Conservation (phyloP, 2,888 invertebrate genomes). For the Dioctria linearis region DNA sequence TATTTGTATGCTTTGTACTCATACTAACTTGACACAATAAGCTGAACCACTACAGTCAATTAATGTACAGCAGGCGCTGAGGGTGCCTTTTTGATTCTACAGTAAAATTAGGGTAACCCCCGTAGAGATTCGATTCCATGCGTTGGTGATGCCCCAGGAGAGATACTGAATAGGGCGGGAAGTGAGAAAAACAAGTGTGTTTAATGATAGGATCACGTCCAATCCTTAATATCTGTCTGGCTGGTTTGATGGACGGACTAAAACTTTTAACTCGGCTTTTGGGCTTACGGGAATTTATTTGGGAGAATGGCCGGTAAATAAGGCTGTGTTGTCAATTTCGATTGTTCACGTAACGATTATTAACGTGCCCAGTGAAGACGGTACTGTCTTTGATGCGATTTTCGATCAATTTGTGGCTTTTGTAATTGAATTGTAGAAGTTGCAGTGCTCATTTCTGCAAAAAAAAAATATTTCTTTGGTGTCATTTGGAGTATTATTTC, state of each 20-base stretch:
- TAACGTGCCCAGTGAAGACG: not conserved
- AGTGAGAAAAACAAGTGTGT: slow-evolving; percentile 11
- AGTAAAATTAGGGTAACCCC: slow-evolving; percentile 20
- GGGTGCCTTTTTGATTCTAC: slow-evolving; percentile 31
- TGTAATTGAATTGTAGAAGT: too few relatives aligned
- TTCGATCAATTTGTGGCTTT: too few relatives aligned
- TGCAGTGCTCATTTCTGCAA: too few relatives aligned
- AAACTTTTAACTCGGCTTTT: slow-evolving; percentile 25
- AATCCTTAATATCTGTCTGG: slow-evolving; percentile 23
- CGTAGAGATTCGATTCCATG: not conserved
- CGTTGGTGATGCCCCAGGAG: not conserved
- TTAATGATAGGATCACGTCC: slow-evolving; percentile 39
- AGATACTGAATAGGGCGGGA: not conserved
- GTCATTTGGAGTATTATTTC: too few relatives aligned
- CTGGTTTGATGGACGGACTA: not conserved
- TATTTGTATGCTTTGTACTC: not conserved
- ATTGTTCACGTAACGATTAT: not conserved
- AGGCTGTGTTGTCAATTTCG: not conserved
- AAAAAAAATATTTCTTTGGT: too few relatives aligned
- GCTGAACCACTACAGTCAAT: slow-evolving; percentile 41
- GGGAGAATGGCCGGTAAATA: not conserved
- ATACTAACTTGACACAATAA: slow-evolving; percentile 11
- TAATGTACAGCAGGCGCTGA: slow-evolving; percentile 41
- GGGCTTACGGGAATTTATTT: slow-evolving; percentile 33
- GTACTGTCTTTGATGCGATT: too few relatives aligned